phyloP scores from a whole-genome alignment of 2,888 invertebrate genomes.

The Cryptus viduatorius region DNA sequence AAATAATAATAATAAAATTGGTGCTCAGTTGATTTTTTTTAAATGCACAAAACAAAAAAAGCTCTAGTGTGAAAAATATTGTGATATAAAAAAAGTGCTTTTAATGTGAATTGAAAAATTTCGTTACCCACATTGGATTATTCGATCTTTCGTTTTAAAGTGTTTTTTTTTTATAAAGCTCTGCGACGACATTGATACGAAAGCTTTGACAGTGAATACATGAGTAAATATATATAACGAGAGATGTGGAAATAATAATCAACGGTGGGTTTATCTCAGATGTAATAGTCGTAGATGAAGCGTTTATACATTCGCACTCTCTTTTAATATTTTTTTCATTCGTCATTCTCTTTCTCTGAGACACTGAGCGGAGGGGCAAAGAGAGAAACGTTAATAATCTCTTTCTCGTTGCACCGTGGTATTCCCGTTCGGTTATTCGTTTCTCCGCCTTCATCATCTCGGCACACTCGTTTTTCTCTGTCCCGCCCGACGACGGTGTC shows the following conservation, averaged over 20 bases:
- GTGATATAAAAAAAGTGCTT: slow-evolving; percentile 25
- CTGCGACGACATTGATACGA: neutral
- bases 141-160: neutral
- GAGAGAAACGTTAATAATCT: slow-evolving; percentile 1
- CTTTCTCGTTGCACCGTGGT: neutral
- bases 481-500: slow-evolving; percentile 62
- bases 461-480: slow-evolving; percentile 42
- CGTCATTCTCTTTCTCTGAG: slow-evolving; percentile 19
- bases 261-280: slow-evolving; percentile 43
- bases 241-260: slow-evolving; percentile 12
- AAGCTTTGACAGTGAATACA: slow-evolving; percentile 10
- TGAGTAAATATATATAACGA: neutral
- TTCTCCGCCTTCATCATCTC: neutral
- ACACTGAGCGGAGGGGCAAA: neutral
- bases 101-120: slow-evolving; percentile 1
- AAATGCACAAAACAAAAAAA: neutral
- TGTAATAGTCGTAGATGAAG: neutral
- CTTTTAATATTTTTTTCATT: slow-evolving; percentile 7
- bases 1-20: slow-evolving; percentile 6
- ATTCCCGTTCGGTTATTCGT: neutral
- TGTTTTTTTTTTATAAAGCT: neutral
- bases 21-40: neutral
- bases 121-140: too few species aligned
- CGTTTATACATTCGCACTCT: neutral
- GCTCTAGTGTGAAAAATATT: neutral